Conservation (phyloP, 2,113 vertebrate species). For the Dolichallabes microphthalmus region DNA sequence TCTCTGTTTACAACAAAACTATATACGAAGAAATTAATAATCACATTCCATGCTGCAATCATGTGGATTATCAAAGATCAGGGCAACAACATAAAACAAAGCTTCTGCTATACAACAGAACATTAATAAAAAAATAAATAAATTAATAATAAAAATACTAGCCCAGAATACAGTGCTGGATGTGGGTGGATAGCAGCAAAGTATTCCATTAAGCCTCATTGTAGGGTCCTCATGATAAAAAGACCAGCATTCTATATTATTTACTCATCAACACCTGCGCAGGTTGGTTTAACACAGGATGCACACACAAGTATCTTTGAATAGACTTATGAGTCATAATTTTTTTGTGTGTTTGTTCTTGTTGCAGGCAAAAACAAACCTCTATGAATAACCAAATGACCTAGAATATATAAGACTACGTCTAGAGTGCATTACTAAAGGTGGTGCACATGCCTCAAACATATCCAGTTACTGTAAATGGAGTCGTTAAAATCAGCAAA, state of each 20-base stretch:
- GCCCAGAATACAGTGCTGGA: neutral
- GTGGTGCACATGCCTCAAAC: neutral
- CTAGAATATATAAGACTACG: neutral
- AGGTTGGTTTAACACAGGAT: neutral
- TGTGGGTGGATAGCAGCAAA: neutral
- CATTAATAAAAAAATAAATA: neutral
- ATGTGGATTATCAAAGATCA: neutral
- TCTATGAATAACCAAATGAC: neutral
- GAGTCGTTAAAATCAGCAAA: neutral
- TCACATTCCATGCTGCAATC: constrained; percentile 1
- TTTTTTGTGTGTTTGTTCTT: neutral
- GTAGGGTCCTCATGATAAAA: neutral
- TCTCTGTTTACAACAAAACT: neutral
- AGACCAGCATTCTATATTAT: neutral
- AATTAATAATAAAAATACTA: neutral
- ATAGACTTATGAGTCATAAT: neutral
- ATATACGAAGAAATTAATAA: neutral
- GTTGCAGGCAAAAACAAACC: neutral
- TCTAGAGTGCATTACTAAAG: neutral
- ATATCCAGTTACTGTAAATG: neutral
- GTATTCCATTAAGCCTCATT: neutral
- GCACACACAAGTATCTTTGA: neutral
- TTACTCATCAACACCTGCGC: constrained; percentile 20
- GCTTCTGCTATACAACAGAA: neutral
- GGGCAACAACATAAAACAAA: neutral